Percentiles rank a stretch among this genome's conserved stretches.
These are phyloP conservation scores for Rhagophthalmus giganteus DNA, from an alignment of 2,888 invertebrate species.

Conservation along the genomic window DNA sequence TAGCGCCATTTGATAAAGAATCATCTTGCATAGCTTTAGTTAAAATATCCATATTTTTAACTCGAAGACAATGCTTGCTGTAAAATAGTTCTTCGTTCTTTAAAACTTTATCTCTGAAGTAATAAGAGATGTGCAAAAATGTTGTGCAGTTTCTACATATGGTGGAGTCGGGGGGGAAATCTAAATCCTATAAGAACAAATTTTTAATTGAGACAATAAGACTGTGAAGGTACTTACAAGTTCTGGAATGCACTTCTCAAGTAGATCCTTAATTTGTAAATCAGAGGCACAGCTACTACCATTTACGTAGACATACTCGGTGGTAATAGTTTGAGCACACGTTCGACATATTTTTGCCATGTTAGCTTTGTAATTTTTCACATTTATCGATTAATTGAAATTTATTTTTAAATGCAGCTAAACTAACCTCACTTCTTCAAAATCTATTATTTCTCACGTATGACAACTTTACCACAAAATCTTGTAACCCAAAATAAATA, in stretches of 20 bases:
- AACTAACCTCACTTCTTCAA: no score
- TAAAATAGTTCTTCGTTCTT: neutral
- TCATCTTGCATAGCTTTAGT: neutral
- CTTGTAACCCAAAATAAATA: no score
- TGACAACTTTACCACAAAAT: no score
- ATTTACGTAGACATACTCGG: constrained; percentile 1
- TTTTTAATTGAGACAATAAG: no score
- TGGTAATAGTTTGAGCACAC: neutral
- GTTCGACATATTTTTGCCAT: constrained; percentile 5
- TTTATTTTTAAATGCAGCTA: no score
- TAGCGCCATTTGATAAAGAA: no score
- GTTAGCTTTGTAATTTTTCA: neutral
- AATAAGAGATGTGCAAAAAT: neutral
- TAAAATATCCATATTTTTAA: neutral
- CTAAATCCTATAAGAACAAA: neutral
- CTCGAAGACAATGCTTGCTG: neutral
- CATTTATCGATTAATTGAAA: no score
- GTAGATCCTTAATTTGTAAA: neutral
- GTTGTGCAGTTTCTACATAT: neutral
- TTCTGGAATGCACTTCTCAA: neutral
- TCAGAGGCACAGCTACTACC: constrained; percentile 1
- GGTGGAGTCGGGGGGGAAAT: neutral
- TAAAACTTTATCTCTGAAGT: neutral
- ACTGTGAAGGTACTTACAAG: neutral
- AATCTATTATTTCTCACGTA: no score